These are phyloP conservation scores for Siniperca scherzeri DNA, from an alignment of 2,797 vertebrate genomes.

Conservation along the genomic window DNA sequence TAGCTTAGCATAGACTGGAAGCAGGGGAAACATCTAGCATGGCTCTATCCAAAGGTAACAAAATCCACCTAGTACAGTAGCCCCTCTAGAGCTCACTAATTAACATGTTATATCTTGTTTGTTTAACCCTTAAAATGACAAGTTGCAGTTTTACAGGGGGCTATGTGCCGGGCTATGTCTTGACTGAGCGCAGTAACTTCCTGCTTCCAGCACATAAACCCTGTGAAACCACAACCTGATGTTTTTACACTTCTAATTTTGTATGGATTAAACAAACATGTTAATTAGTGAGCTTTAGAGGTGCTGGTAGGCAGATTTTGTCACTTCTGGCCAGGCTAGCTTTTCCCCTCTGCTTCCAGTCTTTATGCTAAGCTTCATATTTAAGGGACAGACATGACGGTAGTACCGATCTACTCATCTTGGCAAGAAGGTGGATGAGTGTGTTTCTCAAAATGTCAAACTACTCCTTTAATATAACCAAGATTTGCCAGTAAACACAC, in stretches of 20 bases:
- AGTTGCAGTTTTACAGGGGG: no score
- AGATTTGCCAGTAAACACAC: neutral
- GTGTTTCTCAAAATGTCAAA: neutral
- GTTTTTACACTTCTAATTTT: no score
- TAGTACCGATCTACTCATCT: neutral
- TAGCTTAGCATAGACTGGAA: neutral
- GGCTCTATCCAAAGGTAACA: neutral
- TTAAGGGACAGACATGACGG: neutral
- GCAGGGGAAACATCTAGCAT: neutral
- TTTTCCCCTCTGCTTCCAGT: neutral
- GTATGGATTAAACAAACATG: no score
- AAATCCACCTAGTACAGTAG: no score
- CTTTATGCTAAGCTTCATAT: neutral
- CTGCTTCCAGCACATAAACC: no score
- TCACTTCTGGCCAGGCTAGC: neutral
- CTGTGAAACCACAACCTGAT: no score
- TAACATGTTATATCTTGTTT: no score
- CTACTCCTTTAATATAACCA: neutral
- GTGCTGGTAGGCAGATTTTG: no score
- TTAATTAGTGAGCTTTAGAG: no score
- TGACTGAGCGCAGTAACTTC: no score
- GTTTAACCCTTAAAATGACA: no score
- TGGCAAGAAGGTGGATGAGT: neutral
- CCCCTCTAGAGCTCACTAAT: no score
- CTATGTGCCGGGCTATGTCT: neutral